Evolutionary conservation across 2,797 vertebrate genomes (phyloP), one percentile per base, ranked within the genome.

Genomic region (Sebastes jordani): DNA sequence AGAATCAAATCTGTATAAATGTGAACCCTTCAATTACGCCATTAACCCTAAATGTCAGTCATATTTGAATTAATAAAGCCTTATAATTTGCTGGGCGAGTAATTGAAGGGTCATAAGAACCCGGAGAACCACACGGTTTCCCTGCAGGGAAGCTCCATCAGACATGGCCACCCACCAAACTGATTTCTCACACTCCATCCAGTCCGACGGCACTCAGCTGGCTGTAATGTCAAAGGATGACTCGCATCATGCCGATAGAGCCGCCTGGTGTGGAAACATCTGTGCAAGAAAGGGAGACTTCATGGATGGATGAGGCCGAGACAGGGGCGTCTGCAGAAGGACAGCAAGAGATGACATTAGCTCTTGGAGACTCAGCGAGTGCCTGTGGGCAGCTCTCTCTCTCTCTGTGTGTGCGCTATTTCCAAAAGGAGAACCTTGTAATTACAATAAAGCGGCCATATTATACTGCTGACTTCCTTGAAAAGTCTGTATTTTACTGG

Each of bases 401-500:
- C 34, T 36, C 34, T 36, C 34, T 36, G 34, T 36, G 34, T 65
- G 30, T 73, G 83, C 64, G 85, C 91, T 86, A 91, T 95, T 96
- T 96, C 92, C 91, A 95, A 95, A 95, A 94, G 85, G 75, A 86
- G 95, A 94, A 96, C 85, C 95, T 95, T 95, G 93, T 96, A 96
- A 96, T 96, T 96, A 96, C 94, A 95, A 94, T 96, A 94, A 96
- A 96, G 94, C 91, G 68, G 86, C 92, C 93, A 93, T 94, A 93
- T 95, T 96, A 95, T 95, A 95, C 88, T 93, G 94, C 92, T 93
- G 94, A 95, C 94, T 96, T 96, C 94, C 95, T 95, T 93, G 83
- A 93, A 95, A 92, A 94, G 92, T 95, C 95, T 96, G 93, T 96
- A 96, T 94, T 96, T 96, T 96, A 95, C 93, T 93, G 95, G 95